Evolutionary conservation across 2,888 invertebrate genomes (phyloP), one percentile per base, ranked within the genome.

Genomic region (Linhomoeus sp.): DNA sequence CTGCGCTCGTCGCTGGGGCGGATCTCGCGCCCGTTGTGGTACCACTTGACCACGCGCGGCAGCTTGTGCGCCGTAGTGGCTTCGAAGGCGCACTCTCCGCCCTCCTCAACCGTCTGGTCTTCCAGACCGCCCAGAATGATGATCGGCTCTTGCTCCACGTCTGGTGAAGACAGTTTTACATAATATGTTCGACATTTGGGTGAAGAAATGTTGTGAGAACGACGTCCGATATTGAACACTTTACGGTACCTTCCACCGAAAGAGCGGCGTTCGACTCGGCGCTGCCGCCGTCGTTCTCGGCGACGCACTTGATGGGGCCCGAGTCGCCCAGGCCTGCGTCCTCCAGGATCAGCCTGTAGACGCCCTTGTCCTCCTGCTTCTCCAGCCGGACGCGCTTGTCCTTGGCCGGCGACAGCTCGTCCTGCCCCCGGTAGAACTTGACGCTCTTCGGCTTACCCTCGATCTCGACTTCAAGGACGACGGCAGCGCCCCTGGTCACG

Each of bases 361-460:
- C 29, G 29, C 29, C 33, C n/a, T 35, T 5, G 19, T 26, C 41
- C 14, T 20, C 24, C 17, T 23, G 23, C 36, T 48, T 46, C 5
- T 40, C 40, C 15, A 40, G 15, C 5, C 22, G 40, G 14, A 40
- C 20, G 5, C 40, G 40, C 17, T 22, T 20, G 20, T 40, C 40
- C 15, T 15, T 23, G 14, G 20, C 40, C 22, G 40, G n/a, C 12
- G 7, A 7, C 23, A 20, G 23, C 37, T 37, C 37, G 3, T 37
- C 19, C 9, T 5, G 3, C 3, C 12, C 9, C 15, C 17, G 7
- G 37, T 62, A 22, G 20, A 39, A 92, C 60, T 77, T 79, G 23
- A 90, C 76, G 50, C 76, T 77, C 51, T 78, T 76, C 0, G 87
- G 86, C 57, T 80, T 81, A 0, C 84, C 80, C 65, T 81, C 77